Evolutionary conservation across 2,888 invertebrate genomes (phyloP), one percentile per base, ranked within the genome.

Genomic region (Euzetes globulus): DNA sequence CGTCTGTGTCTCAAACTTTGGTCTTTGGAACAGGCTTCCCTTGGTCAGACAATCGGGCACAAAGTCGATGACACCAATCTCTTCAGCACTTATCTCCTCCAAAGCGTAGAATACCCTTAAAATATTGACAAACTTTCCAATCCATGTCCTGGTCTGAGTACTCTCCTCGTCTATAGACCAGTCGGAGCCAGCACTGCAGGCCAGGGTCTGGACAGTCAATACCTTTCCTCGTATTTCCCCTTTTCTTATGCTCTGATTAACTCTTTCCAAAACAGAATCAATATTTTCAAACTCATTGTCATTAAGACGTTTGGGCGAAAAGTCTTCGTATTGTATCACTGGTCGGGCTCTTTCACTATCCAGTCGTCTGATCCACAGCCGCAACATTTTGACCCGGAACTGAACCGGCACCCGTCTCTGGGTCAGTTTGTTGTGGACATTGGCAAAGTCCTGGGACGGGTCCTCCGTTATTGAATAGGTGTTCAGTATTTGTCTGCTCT

Each of bases 41-140:
- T 72, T 72, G 3, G 72, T 33, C 9, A 77, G 29, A 1, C 50
- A 58, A n/a, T 75, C 72, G 17, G 79, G 79, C 4, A 77, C 41
- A 68, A 79, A 79, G 63, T 79, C 79, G 15, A 45, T 71, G 6
- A 79, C 50, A 1, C 78, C 78, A 25, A 77, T 71, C n/a, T 13
- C 27, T n/a, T 74, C 52, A 25, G 50, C 52, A 25, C 19, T 15
- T 15, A 50, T 50, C 4, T 25, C 27, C 6, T 33, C 52, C 27
- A 19, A 71, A 17, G 15, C 15, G 41, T 41, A 74, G 33, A 74
- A 74, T 7, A 74, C 74, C 3, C 71, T 25, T 17, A 74, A 45
- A 7, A 74, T 17, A 22, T 74, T 52, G 1, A 74, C 52, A 6
- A 27, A 25, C 15, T 71, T 47, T n/a, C 45, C 74, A 22, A 29